phyloP scores from a whole-genome alignment of 1,140 invertebrate genomes.

The Atta cephalotes region DNA sequence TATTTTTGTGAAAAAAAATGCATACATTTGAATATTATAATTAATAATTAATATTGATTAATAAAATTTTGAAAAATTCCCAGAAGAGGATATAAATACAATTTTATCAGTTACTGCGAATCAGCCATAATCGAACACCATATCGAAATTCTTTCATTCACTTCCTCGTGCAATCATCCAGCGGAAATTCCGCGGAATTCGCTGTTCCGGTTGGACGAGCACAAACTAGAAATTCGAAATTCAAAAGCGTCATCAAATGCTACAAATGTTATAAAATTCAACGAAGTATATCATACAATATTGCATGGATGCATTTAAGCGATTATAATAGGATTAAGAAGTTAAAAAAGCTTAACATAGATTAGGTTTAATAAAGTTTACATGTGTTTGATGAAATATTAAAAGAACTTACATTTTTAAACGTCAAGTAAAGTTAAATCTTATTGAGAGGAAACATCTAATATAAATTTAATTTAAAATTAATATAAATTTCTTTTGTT shows the following conservation, averaged over 20 bases:
- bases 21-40: neutral
- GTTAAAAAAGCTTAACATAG: neutral
- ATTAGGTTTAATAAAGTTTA: neutral
- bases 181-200: conserved; percentile 57
- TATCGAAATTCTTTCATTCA: conserved; percentile 59
- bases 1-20: too few relatives aligned
- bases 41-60: neutral
- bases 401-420: neutral
- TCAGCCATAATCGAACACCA: conserved; percentile 53
- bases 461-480: neutral
- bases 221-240: conserved; percentile 47
- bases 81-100: conserved; percentile 6
- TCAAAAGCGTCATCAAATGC: conserved; percentile 43
- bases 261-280: conserved; percentile 35
- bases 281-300: conserved; percentile 6
- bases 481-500: neutral
- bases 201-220: conserved; percentile 37
- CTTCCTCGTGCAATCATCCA: conserved; percentile 59
- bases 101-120: neutral
- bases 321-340: neutral
- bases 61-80: neutral
- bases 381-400: neutral
- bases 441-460: neutral
- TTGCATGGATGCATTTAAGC: conserved; percentile 1
- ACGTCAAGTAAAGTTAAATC: neutral